These are phyloP conservation scores for Drosophila suboccidentalis DNA, from an alignment of 2,888 invertebrate species.

Conservation along the genomic window DNA sequence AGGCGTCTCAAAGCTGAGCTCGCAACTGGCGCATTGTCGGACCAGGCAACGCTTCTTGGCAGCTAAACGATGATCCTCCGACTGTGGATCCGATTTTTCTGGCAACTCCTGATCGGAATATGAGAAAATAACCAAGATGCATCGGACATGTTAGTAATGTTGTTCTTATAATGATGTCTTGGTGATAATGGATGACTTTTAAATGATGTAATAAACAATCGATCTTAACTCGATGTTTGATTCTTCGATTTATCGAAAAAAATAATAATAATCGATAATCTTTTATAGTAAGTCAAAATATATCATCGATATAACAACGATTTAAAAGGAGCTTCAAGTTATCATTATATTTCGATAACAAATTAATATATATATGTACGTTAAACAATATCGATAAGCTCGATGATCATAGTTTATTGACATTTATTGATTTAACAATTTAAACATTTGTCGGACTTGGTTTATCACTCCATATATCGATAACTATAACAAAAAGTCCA, in stretches of 20 bases:
- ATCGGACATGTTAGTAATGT: not conserved
- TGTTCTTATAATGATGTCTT: not conserved
- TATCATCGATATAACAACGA: not conserved
- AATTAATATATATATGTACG: too few species aligned
- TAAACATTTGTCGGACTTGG: too few species aligned
- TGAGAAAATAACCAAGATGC: not conserved
- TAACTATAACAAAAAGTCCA: too few species aligned
- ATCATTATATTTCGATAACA: too few species aligned
- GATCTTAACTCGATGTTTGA: not conserved
- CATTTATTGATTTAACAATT: too few species aligned
- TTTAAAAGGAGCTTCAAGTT: too few species aligned
- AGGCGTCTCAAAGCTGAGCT: conserved; percentile 39
- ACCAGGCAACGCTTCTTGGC: conserved; percentile 9
- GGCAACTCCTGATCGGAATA: not conserved
- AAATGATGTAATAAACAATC: too few species aligned
- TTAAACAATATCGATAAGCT: too few species aligned
- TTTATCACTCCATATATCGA: too few species aligned
- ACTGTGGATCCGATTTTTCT: not conserved
- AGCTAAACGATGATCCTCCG: not conserved
- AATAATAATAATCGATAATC: not conserved
- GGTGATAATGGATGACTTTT: not conserved
- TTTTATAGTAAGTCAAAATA: not conserved
- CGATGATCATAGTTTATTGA: too few species aligned
- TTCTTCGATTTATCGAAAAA: not conserved
- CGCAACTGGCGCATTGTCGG: conserved; percentile 46